Evolutionary conservation across 2,888 invertebrate genomes (phyloP).

Genomic region (Heteromurus nitidus): DNA sequence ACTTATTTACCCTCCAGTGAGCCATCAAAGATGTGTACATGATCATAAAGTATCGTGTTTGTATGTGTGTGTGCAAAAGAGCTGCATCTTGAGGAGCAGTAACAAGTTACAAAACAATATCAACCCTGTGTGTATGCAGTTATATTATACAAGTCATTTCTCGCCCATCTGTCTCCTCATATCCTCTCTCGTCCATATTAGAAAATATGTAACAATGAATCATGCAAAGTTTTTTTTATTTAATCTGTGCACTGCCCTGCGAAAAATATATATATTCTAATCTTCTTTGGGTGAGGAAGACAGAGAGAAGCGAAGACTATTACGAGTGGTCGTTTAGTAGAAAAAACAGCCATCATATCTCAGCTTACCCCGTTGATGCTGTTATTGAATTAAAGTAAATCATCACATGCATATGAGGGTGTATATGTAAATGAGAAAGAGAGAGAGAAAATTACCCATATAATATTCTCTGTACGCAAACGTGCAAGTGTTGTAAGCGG

Average conservation of each 20-base stretch:
- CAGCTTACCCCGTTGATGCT: conserved; percentile 31
- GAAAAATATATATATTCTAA: conserved; percentile 24
- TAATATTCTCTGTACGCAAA: too few species aligned
- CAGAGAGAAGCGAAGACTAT: conserved; percentile 6
- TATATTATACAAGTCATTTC: conserved; percentile 34
- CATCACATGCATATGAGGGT: conserved; percentile 7
- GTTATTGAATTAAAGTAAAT: conserved; percentile 12
- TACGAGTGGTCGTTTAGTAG: neutral
- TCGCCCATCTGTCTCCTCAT: conserved; percentile 60
- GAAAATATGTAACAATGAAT: conserved; percentile 52
- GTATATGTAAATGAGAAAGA: too few species aligned
- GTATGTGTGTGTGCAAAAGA: too few species aligned
- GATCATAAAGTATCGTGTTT: neutral
- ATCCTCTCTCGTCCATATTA: conserved; percentile 38
- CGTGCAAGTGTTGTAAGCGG: neutral
- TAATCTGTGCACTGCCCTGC: conserved; percentile 39
- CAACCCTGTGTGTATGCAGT: neutral
- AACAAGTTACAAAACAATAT: conserved; percentile 5
- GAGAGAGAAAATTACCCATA: too few species aligned
- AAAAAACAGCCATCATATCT: too few species aligned
- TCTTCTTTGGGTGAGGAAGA: conserved; percentile 21
- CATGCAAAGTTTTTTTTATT: conserved; percentile 24
- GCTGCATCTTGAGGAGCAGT: conserved; percentile 6
- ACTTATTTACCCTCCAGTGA: conserved; percentile 63
- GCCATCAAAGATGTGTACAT: conserved; percentile 41